These are phyloP conservation scores for Ornithoptera priamus DNA, from an alignment of 2,888 invertebrate genomes.

Conservation along the genomic window DNA sequence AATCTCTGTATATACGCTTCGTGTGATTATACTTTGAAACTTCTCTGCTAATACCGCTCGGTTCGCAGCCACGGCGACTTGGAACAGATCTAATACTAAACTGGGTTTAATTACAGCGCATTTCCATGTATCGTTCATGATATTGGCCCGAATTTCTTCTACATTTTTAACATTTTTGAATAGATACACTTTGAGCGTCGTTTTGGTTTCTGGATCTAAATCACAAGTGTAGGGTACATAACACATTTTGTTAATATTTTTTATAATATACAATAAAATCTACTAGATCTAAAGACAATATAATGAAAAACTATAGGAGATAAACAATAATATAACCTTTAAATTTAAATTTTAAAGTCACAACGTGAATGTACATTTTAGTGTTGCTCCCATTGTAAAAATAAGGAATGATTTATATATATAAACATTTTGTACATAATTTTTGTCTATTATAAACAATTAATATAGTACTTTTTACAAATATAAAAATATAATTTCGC, in stretches of 20 bases:
- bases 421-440: too few species aligned
- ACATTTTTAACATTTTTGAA: slow-evolving; percentile 81
- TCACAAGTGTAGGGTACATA: slow-evolving; percentile 48
- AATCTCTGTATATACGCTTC: slow-evolving; percentile 82
- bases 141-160: slow-evolving; percentile 71
- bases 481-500: too few species aligned
- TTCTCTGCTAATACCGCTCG: slow-evolving; percentile 79
- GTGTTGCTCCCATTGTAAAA: not conserved
- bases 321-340: slow-evolving; percentile 20
- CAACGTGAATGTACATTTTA: not conserved
- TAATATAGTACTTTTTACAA: too few species aligned
- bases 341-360: not conserved
- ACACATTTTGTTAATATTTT: slow-evolving; percentile 38
- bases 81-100: slow-evolving; percentile 80
- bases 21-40: slow-evolving; percentile 76
- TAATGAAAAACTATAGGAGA: not conserved
- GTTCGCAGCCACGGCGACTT: slow-evolving; percentile 83
- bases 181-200: slow-evolving; percentile 71
- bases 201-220: slow-evolving; percentile 69
- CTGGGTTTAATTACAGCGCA: slow-evolving; percentile 83
- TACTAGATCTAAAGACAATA: not conserved
- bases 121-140: slow-evolving; percentile 78
- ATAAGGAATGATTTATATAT: too few species aligned
- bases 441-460: too few species aligned
- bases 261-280: not conserved